Base-by-base conservation (phyloP, 2,888 invertebrate genomes). In the Hecatera dysodea region DNA sequence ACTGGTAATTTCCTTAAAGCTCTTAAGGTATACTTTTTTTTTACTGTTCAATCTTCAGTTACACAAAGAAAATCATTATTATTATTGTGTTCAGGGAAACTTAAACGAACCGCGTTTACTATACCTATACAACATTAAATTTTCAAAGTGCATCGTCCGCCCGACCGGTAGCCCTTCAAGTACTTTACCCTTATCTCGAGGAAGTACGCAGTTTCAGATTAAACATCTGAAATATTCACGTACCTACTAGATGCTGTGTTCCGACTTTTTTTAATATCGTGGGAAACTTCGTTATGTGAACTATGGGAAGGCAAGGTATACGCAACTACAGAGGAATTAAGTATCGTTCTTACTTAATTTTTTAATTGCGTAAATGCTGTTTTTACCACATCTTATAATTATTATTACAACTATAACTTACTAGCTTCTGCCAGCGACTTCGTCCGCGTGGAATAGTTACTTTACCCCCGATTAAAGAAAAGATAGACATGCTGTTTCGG, bases 1-100 rank as follows among this genome's bases (percentile, higher is more conserved):
- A 84, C 86, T 87, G 85, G 72, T 82, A 86, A 88, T 87, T 87
- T 88, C 82, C 84, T 84, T 68, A 48, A 76, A 87, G 80, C 78
- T 83, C 71, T 84, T 78, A 84, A 83, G 76, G 80, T 83, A 84
- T 50, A 1, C 75, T 63, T 64, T 19, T 87, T 86, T 85, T 83
- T 61, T 83, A 61, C 73, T 85, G 81, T 82, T 80, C 80, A 87
- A 67, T 84, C 82, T 81, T 80, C 80, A 87, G 67, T 84, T 83
- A 73, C 74, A 67, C 72, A 84, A 82, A 82, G 84, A 85, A 81
- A 86, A 84, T 81, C 76, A 81, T 86, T 86, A 84, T 82, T 86
- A 86, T 84, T 86, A 81, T 82, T 80, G 81, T 78, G 75, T 84
- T 79, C 71, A 69, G 65, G 65, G 52, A 63, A 80, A 82, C 72